Evolutionary conservation across 2,888 invertebrate species (phyloP), one percentile per base, ranked within the genome.

Genomic region (Atethmia centrago): DNA sequence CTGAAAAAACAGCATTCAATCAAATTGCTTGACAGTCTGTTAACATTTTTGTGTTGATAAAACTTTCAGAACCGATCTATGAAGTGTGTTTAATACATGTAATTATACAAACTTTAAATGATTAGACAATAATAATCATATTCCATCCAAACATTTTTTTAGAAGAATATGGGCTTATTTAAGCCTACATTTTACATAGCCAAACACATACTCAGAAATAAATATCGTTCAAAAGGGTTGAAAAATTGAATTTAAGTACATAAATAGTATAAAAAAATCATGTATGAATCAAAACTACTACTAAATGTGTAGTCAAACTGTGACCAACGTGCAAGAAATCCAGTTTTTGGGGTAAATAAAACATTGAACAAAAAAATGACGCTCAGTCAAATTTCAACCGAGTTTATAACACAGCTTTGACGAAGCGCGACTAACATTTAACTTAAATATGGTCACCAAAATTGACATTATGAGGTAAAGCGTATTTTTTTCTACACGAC

Each of bases 271-370:
- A 63, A 58, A 31, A 75, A 74, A 82, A 67, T 71, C n/a, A 51
- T 71, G 36, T 45, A 31, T 53, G 49, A 69, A 75, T 61, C 14
- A 59, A 55, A 67, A 53, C 61, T 83, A 80, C 62, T 47, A 67
- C 61, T 73, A 78, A 68, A 56, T 47, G 83, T 86, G 86, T 78
- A 79, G 63, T 61, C 67, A 87, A 84, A 86, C 73, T 70, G 59
- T 75, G 65, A 75, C 74, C 86, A 88, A 85, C 86, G 88, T 88
- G 88, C 83, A 74, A 77, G 47, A 79, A 86, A 82, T 59, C 72
- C 71, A 59, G 55, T 28, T 58, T 77, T 76, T 40, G 4, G 10
- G 61, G 53, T 51, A 70, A 71, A 68, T 59, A 28, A 71, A 83
- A 73, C 49, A 59, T 19, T 3, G 28, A 76, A 28, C 14, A 66